phyloP scores from a whole-genome alignment of 2,797 vertebrate genomes.

The Enteromius trimaculatus region DNA sequence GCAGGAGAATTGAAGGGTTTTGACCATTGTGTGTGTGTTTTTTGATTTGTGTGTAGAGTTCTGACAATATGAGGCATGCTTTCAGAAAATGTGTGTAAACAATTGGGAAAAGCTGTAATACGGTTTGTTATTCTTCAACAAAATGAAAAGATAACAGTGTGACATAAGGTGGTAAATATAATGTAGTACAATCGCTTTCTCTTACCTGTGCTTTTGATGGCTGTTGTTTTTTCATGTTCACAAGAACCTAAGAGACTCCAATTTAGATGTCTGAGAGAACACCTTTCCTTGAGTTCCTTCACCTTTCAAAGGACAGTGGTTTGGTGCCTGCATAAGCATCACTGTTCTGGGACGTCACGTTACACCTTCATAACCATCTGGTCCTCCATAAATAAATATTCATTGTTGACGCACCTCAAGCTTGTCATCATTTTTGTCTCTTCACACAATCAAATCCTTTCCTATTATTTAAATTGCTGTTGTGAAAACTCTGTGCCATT shows the following conservation, averaged over 20 bases:
- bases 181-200: background rate
- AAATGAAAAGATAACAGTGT: background rate
- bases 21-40: too few species aligned
- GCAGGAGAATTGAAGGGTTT: too few species aligned
- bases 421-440: background rate
- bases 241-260: background rate
- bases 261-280: background rate
- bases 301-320: background rate
- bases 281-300: background rate
- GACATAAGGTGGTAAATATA: background rate
- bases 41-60: too few species aligned
- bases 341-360: background rate
- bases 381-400: background rate
- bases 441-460: background rate
- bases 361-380: background rate
- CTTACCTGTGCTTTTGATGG: background rate
- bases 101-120: background rate
- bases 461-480: background rate
- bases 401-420: background rate
- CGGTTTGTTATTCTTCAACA: background rate
- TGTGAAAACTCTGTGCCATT: background rate
- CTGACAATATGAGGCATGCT: too few species aligned
- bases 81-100: too few species aligned
- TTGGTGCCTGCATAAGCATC: background rate
- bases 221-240: background rate